Conservation (phyloP, 2,797 vertebrate genomes). For the Galaxias olidus region DNA sequence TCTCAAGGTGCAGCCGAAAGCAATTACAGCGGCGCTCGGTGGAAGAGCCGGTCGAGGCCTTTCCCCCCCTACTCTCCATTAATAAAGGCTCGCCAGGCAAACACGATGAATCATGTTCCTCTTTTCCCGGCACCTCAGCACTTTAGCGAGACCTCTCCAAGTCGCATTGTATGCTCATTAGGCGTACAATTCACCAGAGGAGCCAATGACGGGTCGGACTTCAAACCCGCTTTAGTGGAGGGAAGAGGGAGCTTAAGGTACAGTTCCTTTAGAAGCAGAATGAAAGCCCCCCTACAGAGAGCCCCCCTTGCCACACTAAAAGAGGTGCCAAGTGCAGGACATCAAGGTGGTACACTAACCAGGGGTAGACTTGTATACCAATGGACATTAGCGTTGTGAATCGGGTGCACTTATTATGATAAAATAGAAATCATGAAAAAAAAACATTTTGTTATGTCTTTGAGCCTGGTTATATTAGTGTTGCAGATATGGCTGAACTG, state of each 20-base stretch:
- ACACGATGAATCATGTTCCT: conserved; percentile 69
- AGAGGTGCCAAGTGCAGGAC: too few species aligned
- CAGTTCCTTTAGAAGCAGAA: neutral
- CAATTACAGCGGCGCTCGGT: conserved; percentile 64
- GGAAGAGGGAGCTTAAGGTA: conserved; percentile 32
- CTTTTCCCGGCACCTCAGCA: conserved; percentile 67
- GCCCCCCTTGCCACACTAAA: too few species aligned
- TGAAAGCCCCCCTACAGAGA: neutral
- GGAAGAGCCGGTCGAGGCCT: conserved; percentile 56
- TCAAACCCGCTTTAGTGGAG: conserved; percentile 33
- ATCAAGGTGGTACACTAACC: too few species aligned
- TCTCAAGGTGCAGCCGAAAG: conserved; percentile 71
- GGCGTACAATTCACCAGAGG: conserved; percentile 39
- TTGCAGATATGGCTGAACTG: too few species aligned
- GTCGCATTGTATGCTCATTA: conserved; percentile 58
- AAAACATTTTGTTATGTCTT: too few species aligned
- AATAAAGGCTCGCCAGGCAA: conserved; percentile 70
- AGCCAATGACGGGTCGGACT: conserved; percentile 59
- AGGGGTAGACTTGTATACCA: too few species aligned
- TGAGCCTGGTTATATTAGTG: too few species aligned
- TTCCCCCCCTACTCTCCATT: conserved; percentile 40
- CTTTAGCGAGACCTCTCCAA: conserved; percentile 56
- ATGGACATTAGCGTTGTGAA: too few species aligned
- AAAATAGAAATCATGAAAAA: too few species aligned
- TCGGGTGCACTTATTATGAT: too few species aligned